Evolutionary conservation across 2,888 invertebrate genomes (phyloP), one percentile per base, ranked within the genome.

Genomic region (Hirtodrosophila trivittata): DNA sequence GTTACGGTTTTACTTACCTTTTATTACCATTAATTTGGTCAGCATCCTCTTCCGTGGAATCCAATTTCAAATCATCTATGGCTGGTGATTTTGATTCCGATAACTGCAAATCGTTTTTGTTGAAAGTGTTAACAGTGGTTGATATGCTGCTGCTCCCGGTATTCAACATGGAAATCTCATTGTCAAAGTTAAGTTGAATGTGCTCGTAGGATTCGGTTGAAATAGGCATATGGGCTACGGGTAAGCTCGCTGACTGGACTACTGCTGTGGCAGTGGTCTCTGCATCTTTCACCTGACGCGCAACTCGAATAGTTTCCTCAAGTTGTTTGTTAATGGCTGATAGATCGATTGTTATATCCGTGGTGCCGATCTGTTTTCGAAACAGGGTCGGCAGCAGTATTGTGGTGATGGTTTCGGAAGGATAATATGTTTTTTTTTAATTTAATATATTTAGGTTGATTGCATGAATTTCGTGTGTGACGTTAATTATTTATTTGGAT

Each of bases 11-110:
- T n/a, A 6, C 87, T 87, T 75, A 90, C 90, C 96, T 93, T 91
- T 96, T 97, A 91, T 96, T 95, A 87, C 96, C 93, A 90, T 95
- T 95, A 89, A 95, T 95, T 88, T 95, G 94, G 86, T 94, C 94
- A 83, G 91, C 95, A 70, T 93, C 93, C 84, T 92, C 92, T 77
- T 95, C 95, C 54, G 93, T 92, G 83, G 95, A 94, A 73, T 94
- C 94, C 76, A 95, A 91, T 2, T 93, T 92, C 86, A 95, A 93
- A 87, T 95, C 94, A 84, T 94, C 94, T 73, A 95, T 93, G 82
- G 92, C 92, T 62, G 94, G 93, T 47, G 92, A 91, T 83, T 93
- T 93, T 77, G 93, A 93, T 81, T 93, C 93, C 45, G 94, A 93
- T 16, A 93, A 92, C 43, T 92, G 89, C 71, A 89, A 78, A 66